A percentile compares a stretch with the other conserved stretches of the same genome.
Evolutionary conservation across 2,888 invertebrate species (phyloP).

Genomic region (Athalia cordata): DNA sequence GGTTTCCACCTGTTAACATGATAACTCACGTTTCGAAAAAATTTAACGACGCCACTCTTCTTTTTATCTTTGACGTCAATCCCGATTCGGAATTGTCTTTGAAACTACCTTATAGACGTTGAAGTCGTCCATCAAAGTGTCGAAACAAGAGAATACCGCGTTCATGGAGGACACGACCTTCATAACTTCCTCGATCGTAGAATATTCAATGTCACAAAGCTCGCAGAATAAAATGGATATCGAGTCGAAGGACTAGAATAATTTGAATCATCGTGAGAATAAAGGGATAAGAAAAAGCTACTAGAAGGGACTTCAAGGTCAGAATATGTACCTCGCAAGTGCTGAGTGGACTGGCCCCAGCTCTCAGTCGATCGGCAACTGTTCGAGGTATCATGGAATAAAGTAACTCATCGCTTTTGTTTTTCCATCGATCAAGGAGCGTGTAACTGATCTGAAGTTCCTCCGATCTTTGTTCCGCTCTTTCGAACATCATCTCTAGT

Average conservation of each 20-base stretch:
- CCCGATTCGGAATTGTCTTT: neutral
- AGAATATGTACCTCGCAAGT: constrained; percentile 82
- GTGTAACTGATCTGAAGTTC: constrained; percentile 87
- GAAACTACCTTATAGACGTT: constrained; percentile 88
- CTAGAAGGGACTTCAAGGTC: neutral
- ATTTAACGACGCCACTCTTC: neutral
- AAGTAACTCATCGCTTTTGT: constrained; percentile 88
- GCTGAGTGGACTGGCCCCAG: constrained; percentile 84
- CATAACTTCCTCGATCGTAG: constrained; percentile 80
- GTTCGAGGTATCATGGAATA: constrained; percentile 95
- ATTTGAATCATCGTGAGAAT: constrained; percentile 53
- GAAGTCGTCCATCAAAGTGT: constrained; percentile 87
- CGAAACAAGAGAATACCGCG: constrained; percentile 89
- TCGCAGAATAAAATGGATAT: constrained; percentile 89
- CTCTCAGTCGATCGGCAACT: constrained; percentile 86
- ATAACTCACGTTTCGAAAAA: neutral
- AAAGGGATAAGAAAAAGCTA: neutral
- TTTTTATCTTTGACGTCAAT: neutral
- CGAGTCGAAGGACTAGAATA: constrained; percentile 82
- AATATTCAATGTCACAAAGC: constrained; percentile 78
- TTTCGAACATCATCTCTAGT: constrained; percentile 87
- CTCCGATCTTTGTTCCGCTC: constrained; percentile 86
- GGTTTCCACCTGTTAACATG: constrained; percentile 85
- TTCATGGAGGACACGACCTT: constrained; percentile 90
- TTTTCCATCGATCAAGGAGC: constrained; percentile 89